These are phyloP conservation scores for Euleptes europaea DNA, from an alignment of 2,113 vertebrate species.

Conservation along the genomic window DNA sequence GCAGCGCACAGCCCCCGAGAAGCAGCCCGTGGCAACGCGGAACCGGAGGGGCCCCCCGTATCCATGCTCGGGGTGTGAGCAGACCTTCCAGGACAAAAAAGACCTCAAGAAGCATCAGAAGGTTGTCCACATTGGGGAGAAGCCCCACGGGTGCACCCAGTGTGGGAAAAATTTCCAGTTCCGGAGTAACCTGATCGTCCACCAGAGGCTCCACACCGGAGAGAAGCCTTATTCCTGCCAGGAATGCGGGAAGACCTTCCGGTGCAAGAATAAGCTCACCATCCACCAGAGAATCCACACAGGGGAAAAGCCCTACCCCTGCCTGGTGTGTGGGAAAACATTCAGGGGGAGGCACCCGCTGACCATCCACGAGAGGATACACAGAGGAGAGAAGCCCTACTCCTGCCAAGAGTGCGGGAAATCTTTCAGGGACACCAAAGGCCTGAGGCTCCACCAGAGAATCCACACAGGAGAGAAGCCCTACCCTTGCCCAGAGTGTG, in stretches of 20 bases:
- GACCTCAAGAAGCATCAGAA: conserved; percentile 32
- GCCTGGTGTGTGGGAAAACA: conserved; percentile 5
- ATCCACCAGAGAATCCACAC: neutral
- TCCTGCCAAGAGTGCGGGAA: conserved; percentile 13
- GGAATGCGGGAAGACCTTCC: conserved; percentile 33
- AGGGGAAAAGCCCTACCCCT: conserved; percentile 40
- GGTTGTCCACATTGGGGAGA: conserved; percentile 18
- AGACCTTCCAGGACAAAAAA: conserved; percentile 6
- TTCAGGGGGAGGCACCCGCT: neutral
- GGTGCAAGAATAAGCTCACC: conserved; percentile 37
- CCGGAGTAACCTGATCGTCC: conserved; percentile 29
- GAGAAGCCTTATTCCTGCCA: conserved; percentile 22
- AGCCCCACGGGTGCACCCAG: neutral
- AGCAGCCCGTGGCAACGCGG: neutral
- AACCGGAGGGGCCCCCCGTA: conserved; percentile 35
- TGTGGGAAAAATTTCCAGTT: neutral
- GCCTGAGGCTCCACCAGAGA: conserved; percentile 8
- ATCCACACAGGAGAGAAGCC: neutral
- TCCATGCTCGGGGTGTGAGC: conserved; percentile 27
- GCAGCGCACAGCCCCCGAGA: conserved; percentile 35
- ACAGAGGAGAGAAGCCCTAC: conserved; percentile 31
- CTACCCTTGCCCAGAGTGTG: too few relatives aligned
- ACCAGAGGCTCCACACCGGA: conserved; percentile 5
- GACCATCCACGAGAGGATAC: neutral
- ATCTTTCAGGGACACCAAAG: conserved; percentile 43